These are phyloP conservation scores for Ophion obscuratus DNA, from an alignment of 2,888 invertebrate genomes.

Conservation along the genomic window DNA sequence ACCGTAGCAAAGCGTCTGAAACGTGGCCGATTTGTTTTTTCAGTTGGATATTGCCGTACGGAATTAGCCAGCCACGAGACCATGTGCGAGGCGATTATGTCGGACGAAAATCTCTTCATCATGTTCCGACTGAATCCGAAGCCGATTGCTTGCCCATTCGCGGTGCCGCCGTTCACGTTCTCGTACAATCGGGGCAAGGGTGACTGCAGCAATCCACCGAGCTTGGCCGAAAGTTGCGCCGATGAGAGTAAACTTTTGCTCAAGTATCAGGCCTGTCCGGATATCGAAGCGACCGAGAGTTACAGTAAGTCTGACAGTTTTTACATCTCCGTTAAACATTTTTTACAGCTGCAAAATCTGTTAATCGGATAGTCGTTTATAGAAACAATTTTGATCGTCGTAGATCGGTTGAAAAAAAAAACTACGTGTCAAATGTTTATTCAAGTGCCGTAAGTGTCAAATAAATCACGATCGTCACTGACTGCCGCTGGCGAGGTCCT, in stretches of 20 bases:
- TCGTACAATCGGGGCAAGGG: slow-evolving; percentile 91
- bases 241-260: slow-evolving; percentile 92
- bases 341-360: background rate
- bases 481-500: background rate
- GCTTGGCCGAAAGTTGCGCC: slow-evolving; percentile 93
- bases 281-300: slow-evolving; percentile 91
- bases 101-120: slow-evolving; percentile 90
- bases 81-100: slow-evolving; percentile 89
- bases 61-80: slow-evolving; percentile 86
- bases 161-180: slow-evolving; percentile 92
- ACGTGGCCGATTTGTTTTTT: slow-evolving; percentile 12
- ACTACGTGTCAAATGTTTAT: background rate
- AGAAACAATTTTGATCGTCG: background rate
- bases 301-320: slow-evolving; percentile 86
- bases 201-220: slow-evolving; percentile 91
- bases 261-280: slow-evolving; percentile 94
- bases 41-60: slow-evolving; percentile 87
- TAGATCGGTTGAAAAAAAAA: background rate
- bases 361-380: background rate
- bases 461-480: background rate
- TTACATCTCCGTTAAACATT: background rate
- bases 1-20: background rate
- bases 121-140: slow-evolving; percentile 89
- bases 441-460: background rate
- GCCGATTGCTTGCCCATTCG: slow-evolving; percentile 92